Evolutionary conservation across 2,113 vertebrate species (phyloP), one percentile per base, ranked within the genome.

Genomic region (Mormyrus iriodes): DNA sequence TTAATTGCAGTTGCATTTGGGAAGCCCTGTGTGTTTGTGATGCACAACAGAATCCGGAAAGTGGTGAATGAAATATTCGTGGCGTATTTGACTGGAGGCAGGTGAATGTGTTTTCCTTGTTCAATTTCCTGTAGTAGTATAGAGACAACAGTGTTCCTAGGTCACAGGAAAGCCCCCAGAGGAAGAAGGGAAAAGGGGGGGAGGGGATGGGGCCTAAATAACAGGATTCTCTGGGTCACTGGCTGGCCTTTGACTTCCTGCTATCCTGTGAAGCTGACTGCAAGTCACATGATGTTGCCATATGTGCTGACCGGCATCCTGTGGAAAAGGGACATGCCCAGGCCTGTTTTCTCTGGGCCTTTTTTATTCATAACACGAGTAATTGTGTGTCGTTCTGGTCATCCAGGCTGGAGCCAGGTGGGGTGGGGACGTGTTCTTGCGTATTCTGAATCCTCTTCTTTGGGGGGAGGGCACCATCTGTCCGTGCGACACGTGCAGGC

Each of bases 191-290:
- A 85, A 93, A 88, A 85, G 52, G 90, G 85, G 85, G 51, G 92
- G 88, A 91, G 91, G 93, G 87, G 89, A 52, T 91, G 89, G 61
- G 55, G 89, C 61, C 51, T 92, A 90, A 93, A 94, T 94, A 96
- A 95, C 95, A 95, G 95, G 95, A 95, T 95, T 94, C 93, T 35
- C 89, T 73, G 92, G 95, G 94, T 95, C 95, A 93, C 42, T 88
- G 61, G 92, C 27, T 93, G 94, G 95, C 93, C 94, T 92, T 91
- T 89, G 91, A 93, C 94, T 94, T 96, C 95, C 96, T 95, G 95
- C 94, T 95, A 92, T 93, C 94, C 91, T 92, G 92, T 79, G 73
- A 79, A 79, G 65, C 65, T 73, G 65, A 73, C 65, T 73, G 27
- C 65, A 31, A 35, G 73, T 93, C 92, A 92, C 42, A 55, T 92